phyloP scores from a whole-genome alignment of 2,797 vertebrate genomes.

The Melanogrammus aeglefinus region DNA sequence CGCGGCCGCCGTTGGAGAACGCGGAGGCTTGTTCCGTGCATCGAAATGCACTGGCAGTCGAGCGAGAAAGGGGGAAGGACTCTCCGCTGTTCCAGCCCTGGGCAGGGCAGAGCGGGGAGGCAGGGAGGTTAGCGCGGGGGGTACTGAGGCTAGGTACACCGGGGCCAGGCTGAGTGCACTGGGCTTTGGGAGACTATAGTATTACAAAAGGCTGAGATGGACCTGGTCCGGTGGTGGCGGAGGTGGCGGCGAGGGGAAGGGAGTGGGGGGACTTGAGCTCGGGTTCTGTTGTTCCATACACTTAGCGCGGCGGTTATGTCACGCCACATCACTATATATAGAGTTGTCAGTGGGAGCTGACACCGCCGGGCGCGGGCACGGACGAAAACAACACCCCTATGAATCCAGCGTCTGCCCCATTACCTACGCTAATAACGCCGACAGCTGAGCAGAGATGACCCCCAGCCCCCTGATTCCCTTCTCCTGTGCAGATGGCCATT shows the following conservation, averaged over 20 bases:
- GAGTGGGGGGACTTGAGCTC: constrained; percentile 57
- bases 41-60: constrained; percentile 86
- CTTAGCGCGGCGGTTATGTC: constrained; percentile 79
- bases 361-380: constrained; percentile 80
- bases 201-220: constrained; percentile 59
- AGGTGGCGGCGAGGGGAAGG: no score
- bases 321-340: constrained; percentile 91
- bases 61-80: constrained; percentile 79
- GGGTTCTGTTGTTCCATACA: constrained; percentile 87
- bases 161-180: constrained; percentile 38
- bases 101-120: constrained; percentile 21
- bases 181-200: constrained; percentile 63
- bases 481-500: constrained; percentile 99
- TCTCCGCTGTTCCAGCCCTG: constrained; percentile 64
- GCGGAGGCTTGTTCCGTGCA: constrained; percentile 42
- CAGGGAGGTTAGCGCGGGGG: constrained; percentile 19
- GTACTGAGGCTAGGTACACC: constrained; percentile 40
- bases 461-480: constrained; percentile 91
- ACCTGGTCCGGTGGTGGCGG: no score
- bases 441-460: constrained; percentile 99
- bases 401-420: constrained; percentile 95
- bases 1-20: no score
- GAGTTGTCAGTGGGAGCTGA: constrained; percentile 97
- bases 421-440: constrained; percentile 99
- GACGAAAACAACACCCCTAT: constrained; percentile 95